Percentiles rank a stretch among this genome's conserved stretches.
Evolutionary conservation across 2,888 invertebrate species (phyloP).

Genomic region (Drosophila eohydei): DNA sequence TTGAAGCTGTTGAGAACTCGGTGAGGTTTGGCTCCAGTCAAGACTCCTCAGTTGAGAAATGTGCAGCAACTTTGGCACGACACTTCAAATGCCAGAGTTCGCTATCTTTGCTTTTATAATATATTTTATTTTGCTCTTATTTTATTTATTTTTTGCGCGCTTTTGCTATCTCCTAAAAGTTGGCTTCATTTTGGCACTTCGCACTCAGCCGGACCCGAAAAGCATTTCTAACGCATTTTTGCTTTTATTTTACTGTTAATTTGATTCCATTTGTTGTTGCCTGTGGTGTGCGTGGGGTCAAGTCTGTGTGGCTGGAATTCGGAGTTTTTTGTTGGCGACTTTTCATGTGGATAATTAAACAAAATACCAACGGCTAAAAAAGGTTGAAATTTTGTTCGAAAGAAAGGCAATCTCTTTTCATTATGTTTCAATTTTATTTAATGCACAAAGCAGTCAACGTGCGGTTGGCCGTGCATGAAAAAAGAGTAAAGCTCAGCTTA

Average conservation of each 20-base stretch:
- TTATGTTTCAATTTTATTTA: conserved; percentile 45
- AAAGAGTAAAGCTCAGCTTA: conserved; percentile 15
- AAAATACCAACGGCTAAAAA: conserved; percentile 63
- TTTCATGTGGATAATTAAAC: conserved; percentile 79
- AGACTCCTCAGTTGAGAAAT: conserved; percentile 20
- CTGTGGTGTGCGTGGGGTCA: conserved; percentile 44
- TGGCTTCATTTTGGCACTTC: conserved; percentile 67
- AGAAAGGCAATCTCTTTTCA: conserved; percentile 40
- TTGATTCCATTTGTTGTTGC: conserved; percentile 59
- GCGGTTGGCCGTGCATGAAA: conserved; percentile 36
- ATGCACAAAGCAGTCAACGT: conserved; percentile 48
- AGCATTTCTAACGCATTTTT: conserved; percentile 65
- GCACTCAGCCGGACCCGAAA: conserved; percentile 14
- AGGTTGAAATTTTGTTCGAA: conserved; percentile 25
- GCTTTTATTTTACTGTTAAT: conserved; percentile 72
- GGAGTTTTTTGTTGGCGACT: conserved; percentile 52
- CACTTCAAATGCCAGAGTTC: conserved; percentile 47
- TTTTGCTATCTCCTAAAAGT: conserved; percentile 56
- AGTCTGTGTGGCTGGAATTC: conserved; percentile 47
- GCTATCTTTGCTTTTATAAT: conserved; percentile 24
- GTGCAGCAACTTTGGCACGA: conserved; percentile 38
- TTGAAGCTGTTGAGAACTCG: conserved; percentile 12
- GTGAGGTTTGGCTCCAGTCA: conserved; percentile 4
- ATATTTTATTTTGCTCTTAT: conserved; percentile 10
- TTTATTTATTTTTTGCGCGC: conserved; percentile 2